These are phyloP conservation scores for Prietella phreatophila DNA, from an alignment of 2,113 vertebrate species.

Conservation along the genomic window DNA sequence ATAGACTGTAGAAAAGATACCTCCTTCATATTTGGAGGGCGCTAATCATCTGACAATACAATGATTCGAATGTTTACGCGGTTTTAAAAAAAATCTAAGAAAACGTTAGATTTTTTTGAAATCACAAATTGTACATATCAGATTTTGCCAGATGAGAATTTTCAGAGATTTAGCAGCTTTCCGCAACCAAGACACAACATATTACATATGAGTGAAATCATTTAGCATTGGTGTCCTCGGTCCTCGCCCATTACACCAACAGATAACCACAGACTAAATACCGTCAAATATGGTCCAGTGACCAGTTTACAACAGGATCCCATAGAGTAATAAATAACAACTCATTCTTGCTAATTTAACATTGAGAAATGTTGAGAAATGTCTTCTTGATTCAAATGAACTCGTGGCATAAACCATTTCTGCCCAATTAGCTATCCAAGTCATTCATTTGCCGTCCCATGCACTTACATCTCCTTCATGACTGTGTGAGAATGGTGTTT, in stretches of 20 bases:
- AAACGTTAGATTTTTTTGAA: not conserved
- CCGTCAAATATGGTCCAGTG: not conserved
- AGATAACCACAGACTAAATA: not conserved
- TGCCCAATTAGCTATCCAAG: not conserved
- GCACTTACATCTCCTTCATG: constrained; percentile 63
- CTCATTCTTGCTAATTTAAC: not conserved
- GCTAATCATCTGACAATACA: too few relatives aligned
- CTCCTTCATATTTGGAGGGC: not conserved
- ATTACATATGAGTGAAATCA: constrained; percentile 45
- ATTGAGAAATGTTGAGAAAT: not conserved
- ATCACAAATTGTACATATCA: not conserved
- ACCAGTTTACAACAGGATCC: not conserved
- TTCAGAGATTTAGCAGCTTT: constrained; percentile 32
- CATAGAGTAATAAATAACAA: not conserved
- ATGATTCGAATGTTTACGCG: not conserved
- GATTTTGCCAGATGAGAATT: constrained; percentile 15
- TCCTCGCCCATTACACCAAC: not conserved
- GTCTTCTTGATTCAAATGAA: not conserved
- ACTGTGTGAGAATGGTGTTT: constrained; percentile 31
- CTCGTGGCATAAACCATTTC: not conserved
- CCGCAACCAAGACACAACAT: constrained; percentile 12
- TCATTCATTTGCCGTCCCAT: not conserved
- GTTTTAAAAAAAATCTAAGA: not conserved
- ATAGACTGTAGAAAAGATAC: not conserved
- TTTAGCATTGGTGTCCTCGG: not conserved